Base-by-base conservation (phyloP, 2,888 invertebrate genomes). In the Hecatera dysodea region DNA sequence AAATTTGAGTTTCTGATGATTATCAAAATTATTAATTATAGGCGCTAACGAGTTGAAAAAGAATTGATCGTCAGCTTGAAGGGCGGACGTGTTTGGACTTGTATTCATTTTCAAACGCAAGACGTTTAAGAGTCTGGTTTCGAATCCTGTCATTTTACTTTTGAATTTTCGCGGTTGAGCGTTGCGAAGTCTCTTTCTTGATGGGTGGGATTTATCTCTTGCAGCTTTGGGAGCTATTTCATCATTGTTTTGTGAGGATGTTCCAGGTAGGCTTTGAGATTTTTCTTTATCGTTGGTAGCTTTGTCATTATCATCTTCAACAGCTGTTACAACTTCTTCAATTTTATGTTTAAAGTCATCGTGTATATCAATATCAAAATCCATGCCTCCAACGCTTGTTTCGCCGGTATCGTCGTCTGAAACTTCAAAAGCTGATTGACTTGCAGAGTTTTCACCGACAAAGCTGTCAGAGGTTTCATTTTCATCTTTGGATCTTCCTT, bases 11-110 rank as follows among this genome's bases (percentile, higher is more conserved):
- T 78, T 79, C 15, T 79, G 75, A 36, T 63, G 46, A 7, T 12
- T 52, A 63, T 75, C 36, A 60, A 79, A 78, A 24, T 67, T n/a
- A 11, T 24, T 44, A 12, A 79, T 39, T n/a, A 75, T 24, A 4
- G 79, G 70, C 11, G 70, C 66, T 52, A 78, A 29, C 2, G 79
- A 78, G 24, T 78, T 66, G 15, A 78, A 79, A 52, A 78, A 78
- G 22, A 22, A 53, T 19, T 53, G 65, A 12, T 78, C 78, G 66
- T 79, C 78, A 1, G 42, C 42, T 42, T 74, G 29, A 11, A 78
- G 77, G 1, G 17, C n/a, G 0, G 61, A 33, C 39, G 22, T 19
- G 1, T 63, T 77, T 8, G 15, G 9, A 33, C 6, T 24, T 19
- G n/a, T 0, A 24, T 5, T 36, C 19, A 15, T 53, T 11, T 57